Percentiles rank a stretch among this genome's conserved stretches.
These are phyloP conservation scores for Palythoa grandis DNA, from an alignment of 92 coral and sea anemone genomes.

Conservation along the genomic window DNA sequence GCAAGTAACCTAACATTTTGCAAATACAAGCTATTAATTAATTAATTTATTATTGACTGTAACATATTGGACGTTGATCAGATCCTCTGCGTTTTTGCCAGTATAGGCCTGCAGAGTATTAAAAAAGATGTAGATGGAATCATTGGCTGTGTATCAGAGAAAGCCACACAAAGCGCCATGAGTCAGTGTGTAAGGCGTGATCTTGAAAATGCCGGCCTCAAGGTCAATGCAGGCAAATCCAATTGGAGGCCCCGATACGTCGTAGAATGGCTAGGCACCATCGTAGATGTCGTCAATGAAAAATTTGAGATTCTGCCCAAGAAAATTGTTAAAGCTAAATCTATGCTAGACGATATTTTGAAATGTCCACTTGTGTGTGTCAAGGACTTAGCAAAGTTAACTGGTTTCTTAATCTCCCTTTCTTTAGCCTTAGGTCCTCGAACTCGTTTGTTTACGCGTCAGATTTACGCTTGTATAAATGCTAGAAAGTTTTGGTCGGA, in stretches of 20 bases:
- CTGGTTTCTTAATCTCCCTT: slow-evolving; percentile 11
- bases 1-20: too few relatives aligned
- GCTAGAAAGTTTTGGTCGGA: too few relatives aligned
- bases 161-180: background rate
- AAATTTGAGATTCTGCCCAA: slow-evolving; percentile 41
- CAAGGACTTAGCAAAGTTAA: background rate
- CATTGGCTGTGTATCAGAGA: slow-evolving; percentile 2
- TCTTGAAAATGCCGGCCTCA: slow-evolving; percentile 31
- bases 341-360: slow-evolving; percentile 3
- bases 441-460: slow-evolving; percentile 4
- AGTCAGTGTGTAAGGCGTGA: slow-evolving; percentile 20
- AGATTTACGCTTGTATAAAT: background rate
- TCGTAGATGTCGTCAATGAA: slow-evolving; percentile 38
- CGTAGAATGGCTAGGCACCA: slow-evolving; percentile 54
- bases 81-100: too few relatives aligned
- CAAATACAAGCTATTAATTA: too few relatives aligned
- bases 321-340: slow-evolving; percentile 48
- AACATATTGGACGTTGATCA: too few relatives aligned
- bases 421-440: background rate
- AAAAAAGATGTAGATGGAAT: too few relatives aligned
- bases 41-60: too few relatives aligned
- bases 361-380: slow-evolving; percentile 1
- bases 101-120: too few relatives aligned
- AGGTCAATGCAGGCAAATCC: slow-evolving; percentile 25
- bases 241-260: slow-evolving; percentile 25